These are phyloP conservation scores for Drosophila trichaetosa DNA, from an alignment of 2,888 invertebrate species.

Conservation along the genomic window DNA sequence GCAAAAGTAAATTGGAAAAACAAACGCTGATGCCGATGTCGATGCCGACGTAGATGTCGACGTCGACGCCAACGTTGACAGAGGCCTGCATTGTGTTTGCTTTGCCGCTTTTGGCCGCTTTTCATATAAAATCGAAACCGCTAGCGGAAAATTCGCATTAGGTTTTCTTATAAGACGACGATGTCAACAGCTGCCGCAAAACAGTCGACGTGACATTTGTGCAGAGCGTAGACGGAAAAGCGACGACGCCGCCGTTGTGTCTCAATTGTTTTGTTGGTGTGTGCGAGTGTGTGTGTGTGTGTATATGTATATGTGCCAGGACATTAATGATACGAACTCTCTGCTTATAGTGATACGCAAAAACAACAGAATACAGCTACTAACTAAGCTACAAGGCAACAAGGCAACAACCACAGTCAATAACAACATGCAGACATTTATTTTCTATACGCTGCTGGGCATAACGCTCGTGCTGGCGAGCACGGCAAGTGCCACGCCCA, in stretches of 20 bases:
- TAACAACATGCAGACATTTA: slow-evolving; percentile 71
- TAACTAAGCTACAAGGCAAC: slow-evolving; percentile 6
- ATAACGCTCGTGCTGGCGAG: slow-evolving; percentile 57
- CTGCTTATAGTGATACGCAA: slow-evolving; percentile 33
- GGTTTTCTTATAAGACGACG: slow-evolving; percentile 84
- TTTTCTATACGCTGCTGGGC: slow-evolving; percentile 68
- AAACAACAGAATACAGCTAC: slow-evolving; percentile 30
- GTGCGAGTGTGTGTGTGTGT: slow-evolving; percentile 6
- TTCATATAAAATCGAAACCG: slow-evolving; percentile 84
- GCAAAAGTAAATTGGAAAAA: slow-evolving; percentile 33
- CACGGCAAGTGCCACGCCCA: slow-evolving; percentile 74
- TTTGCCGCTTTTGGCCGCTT: slow-evolving; percentile 60
- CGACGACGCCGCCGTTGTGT: slow-evolving; percentile 37
- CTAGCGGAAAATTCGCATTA: slow-evolving; percentile 83
- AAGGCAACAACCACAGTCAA: slow-evolving; percentile 15
- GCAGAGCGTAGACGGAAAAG: slow-evolving; percentile 61
- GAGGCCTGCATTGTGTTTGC: slow-evolving; percentile 73
- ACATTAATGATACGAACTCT: slow-evolving; percentile 43
- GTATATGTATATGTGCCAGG: slow-evolving; percentile 43
- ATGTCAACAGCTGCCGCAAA: slow-evolving; percentile 79
- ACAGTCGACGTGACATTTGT: slow-evolving; percentile 61
- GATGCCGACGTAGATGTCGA: background rate
- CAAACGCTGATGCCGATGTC: slow-evolving; percentile 27
- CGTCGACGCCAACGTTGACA: slow-evolving; percentile 9
- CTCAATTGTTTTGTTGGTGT: slow-evolving; percentile 22